Base-by-base conservation (phyloP, 2,797 vertebrate genomes). In the Characodon lateralis region DNA sequence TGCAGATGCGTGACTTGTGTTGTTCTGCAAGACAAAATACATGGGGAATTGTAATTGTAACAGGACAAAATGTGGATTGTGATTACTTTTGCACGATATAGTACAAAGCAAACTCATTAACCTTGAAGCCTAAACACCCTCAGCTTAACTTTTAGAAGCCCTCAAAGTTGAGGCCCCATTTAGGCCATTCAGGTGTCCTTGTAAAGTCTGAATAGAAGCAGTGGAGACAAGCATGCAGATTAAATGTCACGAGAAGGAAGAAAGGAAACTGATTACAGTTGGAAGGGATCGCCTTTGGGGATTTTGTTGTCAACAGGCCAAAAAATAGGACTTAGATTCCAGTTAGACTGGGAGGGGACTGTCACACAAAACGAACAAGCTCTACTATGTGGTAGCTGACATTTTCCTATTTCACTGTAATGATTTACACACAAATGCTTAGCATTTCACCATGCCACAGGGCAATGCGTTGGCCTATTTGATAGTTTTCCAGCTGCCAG, bases 371-470 rank as follows among this genome's bases (percentile, higher is more conserved):
- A 83, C 83, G 77, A 88, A 88, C 88, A 88, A 85, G 81, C 83
- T 87, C 83, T 79, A 88, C 82, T 76, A 73, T 59, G 80, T 83
- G 81, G 82, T 85, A 92, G 90, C 81, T 91, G 87, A 89, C 89
- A 81, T 86, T 83, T 81, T 43, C 61, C 79, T 82, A 79, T 91
- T 90, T 85, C 71, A 75, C 84, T 82, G 76, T 87, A 87, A 89
- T 91, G 85, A 91, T 93, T 93, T 92, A 92, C 72, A 2, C 63
- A 35, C 82, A 66, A 83, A 84, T 85, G 78, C 87, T 85, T 88
- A 87, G 80, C 89, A 88, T 92, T 89, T 91, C 87, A 84, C 79
- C 78, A 53, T 8, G 77, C 91, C 90, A 87, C 31, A 0, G 84
- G 88, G 85, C 85, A 83, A 82, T 56, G 82, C 85, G 87, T 88